Evolutionary conservation across 2,797 vertebrate genomes (phyloP).

Genomic region (Protosalanx chinensis): DNA sequence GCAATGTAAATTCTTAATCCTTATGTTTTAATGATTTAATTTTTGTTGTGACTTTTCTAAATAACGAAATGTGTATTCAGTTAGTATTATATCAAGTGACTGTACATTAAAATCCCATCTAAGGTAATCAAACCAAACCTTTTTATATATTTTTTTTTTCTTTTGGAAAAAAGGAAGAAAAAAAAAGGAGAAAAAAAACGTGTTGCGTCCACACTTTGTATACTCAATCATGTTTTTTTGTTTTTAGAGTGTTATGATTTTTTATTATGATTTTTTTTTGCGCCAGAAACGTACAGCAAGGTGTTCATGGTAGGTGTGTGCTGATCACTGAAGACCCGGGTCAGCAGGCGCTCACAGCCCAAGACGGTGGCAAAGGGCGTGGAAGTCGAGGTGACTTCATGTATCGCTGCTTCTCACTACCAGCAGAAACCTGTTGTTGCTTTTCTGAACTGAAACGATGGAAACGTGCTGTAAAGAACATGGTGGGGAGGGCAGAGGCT

Average conservation of each 20-base stretch:
- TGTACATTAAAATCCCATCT: conserved; percentile 63
- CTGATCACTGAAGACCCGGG: conserved; percentile 16
- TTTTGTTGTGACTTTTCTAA: conserved; percentile 36
- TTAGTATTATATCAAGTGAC: conserved; percentile 71
- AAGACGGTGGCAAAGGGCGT: background rate
- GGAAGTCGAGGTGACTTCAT: conserved; percentile 8
- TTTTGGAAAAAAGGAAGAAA: conserved; percentile 10
- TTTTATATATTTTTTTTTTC: conserved; percentile 16
- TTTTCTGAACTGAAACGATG: conserved; percentile 61
- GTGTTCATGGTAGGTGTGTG: conserved; percentile 36
- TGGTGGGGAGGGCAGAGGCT: conserved; percentile 30
- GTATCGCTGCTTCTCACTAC: conserved; percentile 67
- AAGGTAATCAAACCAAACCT: conserved; percentile 54
- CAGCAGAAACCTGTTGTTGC: conserved; percentile 73
- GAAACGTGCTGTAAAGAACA: conserved; percentile 58
- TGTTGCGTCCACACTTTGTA: conserved; percentile 47
- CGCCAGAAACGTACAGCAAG: conserved; percentile 51
- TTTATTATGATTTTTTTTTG: conserved; percentile 21
- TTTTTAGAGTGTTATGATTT: conserved; percentile 37
- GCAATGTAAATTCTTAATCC: conserved; percentile 56
- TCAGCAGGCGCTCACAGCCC: conserved; percentile 22
- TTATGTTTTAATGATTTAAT: conserved; percentile 30
- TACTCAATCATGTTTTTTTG: conserved; percentile 44
- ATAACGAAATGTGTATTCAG: conserved; percentile 57
- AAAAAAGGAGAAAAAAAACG: conserved; percentile 12